A percentile compares a stretch with the other conserved stretches of the same genome.
phyloP scores from a whole-genome alignment of 2,888 invertebrate genomes.

The Danaus chrysippus region DNA sequence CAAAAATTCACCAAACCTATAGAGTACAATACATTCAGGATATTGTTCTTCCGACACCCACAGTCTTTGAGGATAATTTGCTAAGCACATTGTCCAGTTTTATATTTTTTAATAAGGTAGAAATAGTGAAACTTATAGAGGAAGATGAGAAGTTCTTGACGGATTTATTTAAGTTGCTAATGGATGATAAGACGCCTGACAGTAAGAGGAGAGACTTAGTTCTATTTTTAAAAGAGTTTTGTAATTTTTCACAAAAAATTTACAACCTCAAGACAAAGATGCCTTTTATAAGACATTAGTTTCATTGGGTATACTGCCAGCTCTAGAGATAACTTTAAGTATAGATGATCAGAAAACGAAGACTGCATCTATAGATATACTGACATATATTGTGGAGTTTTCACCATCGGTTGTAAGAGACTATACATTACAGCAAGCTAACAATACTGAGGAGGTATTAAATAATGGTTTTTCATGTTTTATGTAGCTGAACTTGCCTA shows the following conservation, averaged over 20 bases:
- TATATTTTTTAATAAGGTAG: conserved; percentile 99
- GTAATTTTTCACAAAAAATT: conserved; percentile 98
- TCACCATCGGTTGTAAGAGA: conserved; percentile 98
- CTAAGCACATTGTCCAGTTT: conserved; percentile 98
- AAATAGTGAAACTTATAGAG: conserved; percentile 98
- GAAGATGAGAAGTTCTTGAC: conserved; percentile 98
- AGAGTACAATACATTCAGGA: conserved; percentile 99
- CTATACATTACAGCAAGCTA: conserved; percentile 95
- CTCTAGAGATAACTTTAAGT: conserved; percentile 93
- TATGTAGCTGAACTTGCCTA: conserved; percentile 2
- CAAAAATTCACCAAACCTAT: conserved; percentile 99
- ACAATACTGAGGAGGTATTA: conserved; percentile 90
- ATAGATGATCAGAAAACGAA: conserved; percentile 97
- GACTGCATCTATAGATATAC: conserved; percentile 97
- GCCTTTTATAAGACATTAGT: conserved; percentile 97
- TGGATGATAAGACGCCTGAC: conserved; percentile 91
- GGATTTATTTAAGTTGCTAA: conserved; percentile 95
- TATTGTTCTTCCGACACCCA: conserved; percentile 98
- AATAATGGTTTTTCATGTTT: conserved; percentile 25
- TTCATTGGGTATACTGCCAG: conserved; percentile 91
- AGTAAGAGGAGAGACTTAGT: conserved; percentile 94
- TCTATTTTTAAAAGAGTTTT: conserved; percentile 98
- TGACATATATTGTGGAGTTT: conserved; percentile 98
- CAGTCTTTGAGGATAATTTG: conserved; percentile 99
- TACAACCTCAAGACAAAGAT: conserved; percentile 98